Conservation (phyloP, 2,888 invertebrate species). For the Leucophenga maculata region DNA sequence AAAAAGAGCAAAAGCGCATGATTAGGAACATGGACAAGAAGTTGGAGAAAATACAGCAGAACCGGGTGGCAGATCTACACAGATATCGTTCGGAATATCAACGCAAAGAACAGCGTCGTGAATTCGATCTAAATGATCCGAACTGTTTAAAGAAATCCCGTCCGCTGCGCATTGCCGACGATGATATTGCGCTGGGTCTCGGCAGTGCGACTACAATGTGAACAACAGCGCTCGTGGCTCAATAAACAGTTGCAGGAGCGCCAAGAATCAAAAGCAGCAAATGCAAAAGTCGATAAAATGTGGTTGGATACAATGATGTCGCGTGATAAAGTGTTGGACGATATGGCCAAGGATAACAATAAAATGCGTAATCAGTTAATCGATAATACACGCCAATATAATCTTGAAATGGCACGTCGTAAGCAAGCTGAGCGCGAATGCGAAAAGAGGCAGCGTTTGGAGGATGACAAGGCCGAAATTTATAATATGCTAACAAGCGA, state of each 20-base stretch:
- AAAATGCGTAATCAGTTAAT: conserved; percentile 82
- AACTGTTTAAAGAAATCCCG: conserved; percentile 81
- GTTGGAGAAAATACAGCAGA: conserved; percentile 75
- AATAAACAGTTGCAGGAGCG: conserved; percentile 80
- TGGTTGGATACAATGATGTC: conserved; percentile 78
- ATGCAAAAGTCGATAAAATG: conserved; percentile 78
- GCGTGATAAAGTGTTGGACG: conserved; percentile 79
- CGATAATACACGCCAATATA: conserved; percentile 83
- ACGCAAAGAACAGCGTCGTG: conserved; percentile 83
- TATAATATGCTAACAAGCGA: conserved; percentile 87
- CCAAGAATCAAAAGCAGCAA: conserved; percentile 75
- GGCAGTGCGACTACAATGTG: conserved; percentile 85
- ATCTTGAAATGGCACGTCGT: conserved; percentile 77
- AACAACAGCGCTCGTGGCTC: conserved; percentile 89
- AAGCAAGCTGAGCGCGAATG: conserved; percentile 67
- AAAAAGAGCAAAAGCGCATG: conserved; percentile 58
- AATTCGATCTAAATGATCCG: conserved; percentile 92
- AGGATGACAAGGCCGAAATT: conserved; percentile 88
- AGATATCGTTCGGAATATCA: conserved; percentile 84
- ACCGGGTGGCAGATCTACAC: conserved; percentile 81
- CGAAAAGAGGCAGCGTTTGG: conserved; percentile 76
- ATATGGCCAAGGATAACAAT: conserved; percentile 82
- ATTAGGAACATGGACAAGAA: conserved; percentile 78
- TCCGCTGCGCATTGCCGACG: conserved; percentile 80
- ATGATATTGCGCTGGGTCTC: conserved; percentile 83